Conservation (phyloP, 2,113 vertebrate species). For the Triplophysa dalaica region DNA sequence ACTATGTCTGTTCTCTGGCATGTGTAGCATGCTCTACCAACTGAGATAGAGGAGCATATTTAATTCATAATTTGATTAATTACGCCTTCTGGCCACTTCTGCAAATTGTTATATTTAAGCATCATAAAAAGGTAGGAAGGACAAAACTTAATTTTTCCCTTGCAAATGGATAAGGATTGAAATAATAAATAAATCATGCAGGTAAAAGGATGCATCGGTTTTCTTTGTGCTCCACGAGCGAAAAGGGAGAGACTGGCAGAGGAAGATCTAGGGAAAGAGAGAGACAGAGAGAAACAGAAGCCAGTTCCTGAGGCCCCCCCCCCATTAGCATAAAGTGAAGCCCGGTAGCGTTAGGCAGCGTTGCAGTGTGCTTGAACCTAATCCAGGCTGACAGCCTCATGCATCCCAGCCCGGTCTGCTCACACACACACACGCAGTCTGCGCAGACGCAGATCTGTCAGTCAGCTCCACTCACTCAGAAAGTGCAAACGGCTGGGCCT, state of each 20-base stretch:
- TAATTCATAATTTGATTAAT: too few relatives aligned
- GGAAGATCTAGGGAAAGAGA: not conserved
- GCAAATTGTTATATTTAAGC: too few relatives aligned
- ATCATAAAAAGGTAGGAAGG: too few relatives aligned
- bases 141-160: too few relatives aligned
- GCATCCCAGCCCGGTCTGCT: constrained; percentile 64
- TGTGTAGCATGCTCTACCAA: too few relatives aligned
- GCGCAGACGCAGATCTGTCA: constrained; percentile 57
- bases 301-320: constrained; percentile 51
- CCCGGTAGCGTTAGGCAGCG: constrained; percentile 57
- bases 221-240: not conserved
- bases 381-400: constrained; percentile 76
- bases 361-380: constrained; percentile 74
- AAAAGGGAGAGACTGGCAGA: constrained; percentile 11
- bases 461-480: constrained; percentile 66
- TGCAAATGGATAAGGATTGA: not conserved
- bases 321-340: constrained; percentile 59
- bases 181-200: not conserved
- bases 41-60: too few relatives aligned
- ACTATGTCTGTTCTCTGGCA: too few relatives aligned
- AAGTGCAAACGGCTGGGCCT: constrained; percentile 74
- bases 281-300: constrained; percentile 36
- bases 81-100: too few relatives aligned
- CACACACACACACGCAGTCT: constrained; percentile 29
- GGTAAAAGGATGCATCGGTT: not conserved